These are phyloP conservation scores for Hermodice carunculata DNA, from an alignment of 2,888 invertebrate species.

Conservation along the genomic window DNA sequence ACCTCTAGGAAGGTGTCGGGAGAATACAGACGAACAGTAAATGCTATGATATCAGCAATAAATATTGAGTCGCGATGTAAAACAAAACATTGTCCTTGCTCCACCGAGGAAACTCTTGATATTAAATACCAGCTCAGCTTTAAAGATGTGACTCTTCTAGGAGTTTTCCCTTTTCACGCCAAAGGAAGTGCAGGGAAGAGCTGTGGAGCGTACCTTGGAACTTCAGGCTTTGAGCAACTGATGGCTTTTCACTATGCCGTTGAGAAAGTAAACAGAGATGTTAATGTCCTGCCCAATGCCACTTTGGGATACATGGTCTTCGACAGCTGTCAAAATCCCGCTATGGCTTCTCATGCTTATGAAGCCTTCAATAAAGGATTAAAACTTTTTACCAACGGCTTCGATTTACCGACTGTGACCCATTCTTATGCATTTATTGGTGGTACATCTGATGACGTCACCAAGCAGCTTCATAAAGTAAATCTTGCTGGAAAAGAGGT, in stretches of 20 bases:
- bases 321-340: slow-evolving; percentile 38
- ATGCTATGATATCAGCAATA: too few relatives aligned
- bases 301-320: slow-evolving; percentile 50
- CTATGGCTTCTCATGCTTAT: slow-evolving; percentile 5
- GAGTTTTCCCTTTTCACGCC: slow-evolving; percentile 22
- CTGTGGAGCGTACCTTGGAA: too few relatives aligned
- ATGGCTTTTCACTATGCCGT: slow-evolving; percentile 29
- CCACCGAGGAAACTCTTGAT: neutral
- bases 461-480: slow-evolving; percentile 5
- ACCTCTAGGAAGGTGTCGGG: too few relatives aligned
- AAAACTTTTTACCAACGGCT: slow-evolving; percentile 11
- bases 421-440: slow-evolving; percentile 22
- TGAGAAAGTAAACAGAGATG: slow-evolving; percentile 21
- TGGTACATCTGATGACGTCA: slow-evolving; percentile 11
- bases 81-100: slow-evolving; percentile 24
- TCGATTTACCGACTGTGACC: slow-evolving; percentile 17
- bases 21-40: too few relatives aligned
- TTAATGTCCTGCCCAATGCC: slow-evolving; percentile 27
- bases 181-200: neutral
- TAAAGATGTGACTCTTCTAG: slow-evolving; percentile 15
- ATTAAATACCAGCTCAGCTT: slow-evolving; percentile 18
- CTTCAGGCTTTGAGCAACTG: slow-evolving; percentile 16
- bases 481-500: slow-evolving; percentile 9
- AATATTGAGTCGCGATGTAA: too few relatives aligned
- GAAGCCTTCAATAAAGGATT: slow-evolving; percentile 12